A percentile compares a stretch with the other conserved stretches of the same genome.
These are phyloP conservation scores for Sebastes baramenuke DNA, from an alignment of 2,797 vertebrate genomes.

Conservation along the genomic window DNA sequence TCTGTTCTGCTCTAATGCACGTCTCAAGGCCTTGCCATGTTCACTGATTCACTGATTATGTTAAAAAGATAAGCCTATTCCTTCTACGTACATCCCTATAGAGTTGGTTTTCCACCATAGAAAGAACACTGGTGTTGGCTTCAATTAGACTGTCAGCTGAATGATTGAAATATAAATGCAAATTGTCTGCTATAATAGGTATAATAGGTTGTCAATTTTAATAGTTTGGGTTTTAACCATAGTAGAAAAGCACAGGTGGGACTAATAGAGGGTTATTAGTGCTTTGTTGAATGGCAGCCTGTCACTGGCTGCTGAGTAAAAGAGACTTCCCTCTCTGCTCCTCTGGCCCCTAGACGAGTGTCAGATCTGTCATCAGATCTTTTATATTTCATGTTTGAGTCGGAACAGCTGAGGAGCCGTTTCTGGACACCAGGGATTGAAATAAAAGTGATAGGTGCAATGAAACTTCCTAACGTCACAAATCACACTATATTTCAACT, in stretches of 20 bases:
- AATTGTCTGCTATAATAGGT: slow-evolving; percentile 14
- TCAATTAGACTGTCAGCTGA: slow-evolving; percentile 47
- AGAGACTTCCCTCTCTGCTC: background rate
- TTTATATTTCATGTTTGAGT: background rate
- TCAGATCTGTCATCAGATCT: slow-evolving; percentile 8
- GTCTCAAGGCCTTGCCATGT: slow-evolving; percentile 36
- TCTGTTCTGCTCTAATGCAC: slow-evolving; percentile 42
- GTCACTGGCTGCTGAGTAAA: slow-evolving; percentile 8
- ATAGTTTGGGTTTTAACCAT: slow-evolving; percentile 3
- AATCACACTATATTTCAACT: background rate
- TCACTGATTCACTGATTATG: slow-evolving; percentile 44
- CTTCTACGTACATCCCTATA: background rate
- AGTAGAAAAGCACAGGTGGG: background rate
- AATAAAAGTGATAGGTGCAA: background rate
- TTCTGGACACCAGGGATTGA: background rate
- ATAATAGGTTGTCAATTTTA: slow-evolving; percentile 7
- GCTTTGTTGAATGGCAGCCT: slow-evolving; percentile 16
- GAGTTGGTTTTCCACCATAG: background rate
- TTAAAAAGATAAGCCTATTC: slow-evolving; percentile 18
- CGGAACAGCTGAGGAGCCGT: background rate
- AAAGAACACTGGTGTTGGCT: background rate
- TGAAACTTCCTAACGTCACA: background rate
- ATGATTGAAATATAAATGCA: slow-evolving; percentile 28
- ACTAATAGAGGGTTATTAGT: slow-evolving; percentile 13
- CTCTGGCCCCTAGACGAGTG: background rate